These are phyloP conservation scores for Leptinotarsa juncta DNA, from an alignment of 2,888 invertebrate genomes.

Conservation along the genomic window DNA sequence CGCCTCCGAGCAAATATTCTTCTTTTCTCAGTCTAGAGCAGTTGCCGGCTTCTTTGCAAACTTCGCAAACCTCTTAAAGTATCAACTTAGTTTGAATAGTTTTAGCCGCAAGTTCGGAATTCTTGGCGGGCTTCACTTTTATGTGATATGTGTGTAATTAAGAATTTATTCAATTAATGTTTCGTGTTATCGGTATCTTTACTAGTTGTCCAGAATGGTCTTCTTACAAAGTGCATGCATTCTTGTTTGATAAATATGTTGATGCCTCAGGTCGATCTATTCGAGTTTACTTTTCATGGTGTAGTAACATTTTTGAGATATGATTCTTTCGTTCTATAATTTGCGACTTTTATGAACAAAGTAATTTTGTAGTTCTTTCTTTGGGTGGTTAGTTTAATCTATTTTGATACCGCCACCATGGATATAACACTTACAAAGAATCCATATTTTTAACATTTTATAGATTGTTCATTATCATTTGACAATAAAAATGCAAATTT, in stretches of 20 bases:
- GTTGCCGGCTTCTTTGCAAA: slow-evolving; percentile 43
- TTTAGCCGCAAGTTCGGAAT: slow-evolving; percentile 39
- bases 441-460: no score
- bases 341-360: no score
- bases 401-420: no score
- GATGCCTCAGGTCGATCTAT: not conserved
- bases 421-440: no score
- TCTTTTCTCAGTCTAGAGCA: slow-evolving; percentile 33
- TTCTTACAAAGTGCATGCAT: not conserved
- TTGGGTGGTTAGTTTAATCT: no score
- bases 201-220: not conserved
- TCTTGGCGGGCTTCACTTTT: slow-evolving; percentile 37
- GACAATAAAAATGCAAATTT: no score
- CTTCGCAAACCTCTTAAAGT: slow-evolving; percentile 51
- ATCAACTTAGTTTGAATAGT: slow-evolving; percentile 57
- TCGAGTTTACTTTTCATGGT: not conserved
- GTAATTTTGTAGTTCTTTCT: no score
- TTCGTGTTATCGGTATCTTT: slow-evolving; percentile 6
- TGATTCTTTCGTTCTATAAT: no score
- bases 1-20: slow-evolving; percentile 8
- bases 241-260: not conserved
- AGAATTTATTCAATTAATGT: slow-evolving; percentile 39
- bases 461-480: no score
- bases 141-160: slow-evolving; percentile 3
- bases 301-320: no score